These are phyloP conservation scores for Jaculus jaculus DNA, from an alignment of 2,113 vertebrate species.

Conservation along the genomic window DNA sequence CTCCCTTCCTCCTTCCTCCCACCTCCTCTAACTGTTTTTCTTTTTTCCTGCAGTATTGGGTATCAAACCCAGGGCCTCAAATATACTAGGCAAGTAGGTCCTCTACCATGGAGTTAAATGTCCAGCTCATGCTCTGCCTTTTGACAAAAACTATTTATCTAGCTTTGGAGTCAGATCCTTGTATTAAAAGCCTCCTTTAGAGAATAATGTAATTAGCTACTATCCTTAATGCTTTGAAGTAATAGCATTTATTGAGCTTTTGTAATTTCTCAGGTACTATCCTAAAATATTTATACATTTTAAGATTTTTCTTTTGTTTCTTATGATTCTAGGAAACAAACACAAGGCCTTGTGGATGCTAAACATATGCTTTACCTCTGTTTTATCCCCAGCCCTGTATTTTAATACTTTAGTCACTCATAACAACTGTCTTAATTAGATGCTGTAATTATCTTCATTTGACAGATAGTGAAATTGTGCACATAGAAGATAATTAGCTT, in stretches of 20 bases:
- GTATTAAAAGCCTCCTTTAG: constrained; percentile 10
- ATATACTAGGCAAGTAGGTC: background rate
- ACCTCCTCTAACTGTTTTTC: background rate
- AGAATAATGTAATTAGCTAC: background rate
- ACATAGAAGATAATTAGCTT: background rate
- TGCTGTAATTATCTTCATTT: background rate
- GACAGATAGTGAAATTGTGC: background rate
- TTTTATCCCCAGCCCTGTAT: background rate
- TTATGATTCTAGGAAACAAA: background rate
- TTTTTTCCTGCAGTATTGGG: background rate
- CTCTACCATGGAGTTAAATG: background rate
- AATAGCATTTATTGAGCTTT: constrained; percentile 24
- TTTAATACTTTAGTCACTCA: constrained; percentile 23
- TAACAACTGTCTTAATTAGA: background rate
- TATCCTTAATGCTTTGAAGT: background rate
- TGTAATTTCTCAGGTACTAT: background rate
- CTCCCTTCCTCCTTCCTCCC: background rate
- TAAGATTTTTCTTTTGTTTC: background rate
- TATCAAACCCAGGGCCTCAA: background rate
- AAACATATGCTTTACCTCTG: background rate
- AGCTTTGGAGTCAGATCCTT: background rate
- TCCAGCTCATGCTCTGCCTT: background rate
- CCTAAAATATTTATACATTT: background rate
- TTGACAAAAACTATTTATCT: background rate
- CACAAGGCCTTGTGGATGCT: background rate